These are phyloP conservation scores for Microchrysa polita DNA, from an alignment of 2,888 invertebrate species.

Conservation along the genomic window DNA sequence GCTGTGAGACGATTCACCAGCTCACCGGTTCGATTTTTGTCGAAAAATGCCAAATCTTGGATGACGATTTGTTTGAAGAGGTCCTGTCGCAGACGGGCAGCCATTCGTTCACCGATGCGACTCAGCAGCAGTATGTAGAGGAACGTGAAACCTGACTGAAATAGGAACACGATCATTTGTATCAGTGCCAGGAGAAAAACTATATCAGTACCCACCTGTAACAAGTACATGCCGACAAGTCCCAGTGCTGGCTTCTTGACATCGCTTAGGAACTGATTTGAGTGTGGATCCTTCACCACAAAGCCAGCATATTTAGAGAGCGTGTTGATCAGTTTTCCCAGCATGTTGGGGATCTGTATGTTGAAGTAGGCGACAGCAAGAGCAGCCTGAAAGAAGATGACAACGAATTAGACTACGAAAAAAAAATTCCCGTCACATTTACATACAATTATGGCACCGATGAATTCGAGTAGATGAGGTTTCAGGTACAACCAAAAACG, in stretches of 20 bases:
- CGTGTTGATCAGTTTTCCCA: conserved; percentile 86
- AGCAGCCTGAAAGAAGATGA: conserved; percentile 78
- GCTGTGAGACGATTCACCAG: conserved; percentile 89
- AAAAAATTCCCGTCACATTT: no score
- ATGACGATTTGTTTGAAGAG: conserved; percentile 83
- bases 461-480: conserved; percentile 80
- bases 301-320: conserved; percentile 68
- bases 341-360: conserved; percentile 85
- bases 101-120: conserved; percentile 88
- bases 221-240: conserved; percentile 61
- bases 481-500: conserved; percentile 76
- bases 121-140: conserved; percentile 88
- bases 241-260: conserved; percentile 60
- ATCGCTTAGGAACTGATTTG: conserved; percentile 58
- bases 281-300: conserved; percentile 61
- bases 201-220: conserved; percentile 54
- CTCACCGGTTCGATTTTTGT: conserved; percentile 90
- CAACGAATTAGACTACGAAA: conserved; percentile 27
- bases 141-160: conserved; percentile 86
- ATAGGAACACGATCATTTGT: conserved; percentile 51
- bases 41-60: conserved; percentile 93
- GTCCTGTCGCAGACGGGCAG: conserved; percentile 80
- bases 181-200: no score
- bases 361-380: conserved; percentile 87
- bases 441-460: conserved; percentile 79